phyloP scores from a whole-genome alignment of 2,113 vertebrate genomes.

The Microcebus murinus region DNA sequence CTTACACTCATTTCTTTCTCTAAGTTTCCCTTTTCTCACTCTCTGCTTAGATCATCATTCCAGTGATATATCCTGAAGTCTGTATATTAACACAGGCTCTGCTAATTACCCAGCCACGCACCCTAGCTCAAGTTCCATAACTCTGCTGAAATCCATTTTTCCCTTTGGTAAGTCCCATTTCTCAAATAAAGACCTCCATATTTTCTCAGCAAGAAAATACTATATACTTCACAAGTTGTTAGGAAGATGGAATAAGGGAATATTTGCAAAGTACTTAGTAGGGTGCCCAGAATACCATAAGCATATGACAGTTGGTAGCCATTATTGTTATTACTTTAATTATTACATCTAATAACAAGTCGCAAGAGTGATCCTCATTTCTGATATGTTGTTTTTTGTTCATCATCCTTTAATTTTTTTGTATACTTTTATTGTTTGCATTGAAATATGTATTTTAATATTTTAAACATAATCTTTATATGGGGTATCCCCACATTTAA shows the following conservation, averaged over 20 bases:
- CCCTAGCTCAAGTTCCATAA: not conserved
- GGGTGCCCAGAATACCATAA: not conserved
- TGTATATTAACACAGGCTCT: not conserved
- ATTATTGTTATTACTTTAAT: not conserved
- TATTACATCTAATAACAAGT: not conserved
- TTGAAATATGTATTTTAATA: slow-evolving; percentile 32
- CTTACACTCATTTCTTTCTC: not conserved
- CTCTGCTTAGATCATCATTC: not conserved
- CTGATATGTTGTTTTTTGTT: not conserved
- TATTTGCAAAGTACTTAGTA: not conserved
- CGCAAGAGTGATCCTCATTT: not conserved
- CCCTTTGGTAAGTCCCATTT: not conserved
- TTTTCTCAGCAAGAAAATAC: not conserved
- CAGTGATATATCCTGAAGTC: not conserved
- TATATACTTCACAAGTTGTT: not conserved
- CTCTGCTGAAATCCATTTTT: not conserved
- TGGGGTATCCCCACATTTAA: slow-evolving; percentile 14
- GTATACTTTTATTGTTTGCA: not conserved
- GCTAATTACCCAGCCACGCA: not conserved
- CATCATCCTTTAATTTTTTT: not conserved
- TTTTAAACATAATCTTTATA: slow-evolving; percentile 23
- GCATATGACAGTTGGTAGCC: not conserved
- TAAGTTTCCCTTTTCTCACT: not conserved
- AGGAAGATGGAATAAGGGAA: not conserved
- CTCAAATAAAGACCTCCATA: not conserved